A percentile compares a stretch with the other conserved stretches of the same genome.
These are phyloP conservation scores for Elgaria multicarinata DNA, from an alignment of 2,113 vertebrate species.

Conservation along the genomic window DNA sequence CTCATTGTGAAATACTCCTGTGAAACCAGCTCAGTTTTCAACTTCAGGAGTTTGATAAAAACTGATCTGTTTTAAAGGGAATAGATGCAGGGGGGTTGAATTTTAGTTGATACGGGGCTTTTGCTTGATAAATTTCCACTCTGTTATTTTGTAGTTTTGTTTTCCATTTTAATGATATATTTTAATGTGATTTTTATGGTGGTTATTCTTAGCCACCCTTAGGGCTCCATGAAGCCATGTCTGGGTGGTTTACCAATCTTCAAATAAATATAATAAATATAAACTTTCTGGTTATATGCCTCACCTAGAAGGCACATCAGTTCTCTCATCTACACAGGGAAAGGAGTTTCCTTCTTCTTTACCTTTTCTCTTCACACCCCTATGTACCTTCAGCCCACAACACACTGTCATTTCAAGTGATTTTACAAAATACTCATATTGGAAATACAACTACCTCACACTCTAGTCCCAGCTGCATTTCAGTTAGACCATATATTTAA, in stretches of 20 bases:
- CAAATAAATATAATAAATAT: background rate
- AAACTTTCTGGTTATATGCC: too few species aligned
- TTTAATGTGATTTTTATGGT: background rate
- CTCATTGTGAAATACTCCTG: background rate
- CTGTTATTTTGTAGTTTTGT: background rate
- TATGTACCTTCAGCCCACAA: background rate
- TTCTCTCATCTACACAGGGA: background rate
- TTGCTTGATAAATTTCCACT: background rate
- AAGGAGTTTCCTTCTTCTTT: background rate
- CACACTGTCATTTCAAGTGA: slow-evolving; percentile 21
- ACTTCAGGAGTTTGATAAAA: background rate
- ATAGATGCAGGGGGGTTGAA: too few species aligned
- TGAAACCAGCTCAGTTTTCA: background rate
- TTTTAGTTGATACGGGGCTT: background rate
- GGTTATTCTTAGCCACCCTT: background rate
- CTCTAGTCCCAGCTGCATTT: slow-evolving; percentile 40
- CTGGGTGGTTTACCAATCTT: background rate
- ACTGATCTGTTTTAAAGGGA: background rate
- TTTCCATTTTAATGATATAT: background rate
- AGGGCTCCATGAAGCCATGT: background rate
- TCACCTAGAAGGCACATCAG: background rate
- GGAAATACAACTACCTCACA: background rate
- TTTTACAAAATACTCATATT: slow-evolving; percentile 49
- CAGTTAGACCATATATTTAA: slow-evolving; percentile 40
- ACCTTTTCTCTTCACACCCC: background rate